Evolutionary conservation across 2,797 vertebrate genomes (phyloP).

Genomic region (Nyctalus aviator): DNA sequence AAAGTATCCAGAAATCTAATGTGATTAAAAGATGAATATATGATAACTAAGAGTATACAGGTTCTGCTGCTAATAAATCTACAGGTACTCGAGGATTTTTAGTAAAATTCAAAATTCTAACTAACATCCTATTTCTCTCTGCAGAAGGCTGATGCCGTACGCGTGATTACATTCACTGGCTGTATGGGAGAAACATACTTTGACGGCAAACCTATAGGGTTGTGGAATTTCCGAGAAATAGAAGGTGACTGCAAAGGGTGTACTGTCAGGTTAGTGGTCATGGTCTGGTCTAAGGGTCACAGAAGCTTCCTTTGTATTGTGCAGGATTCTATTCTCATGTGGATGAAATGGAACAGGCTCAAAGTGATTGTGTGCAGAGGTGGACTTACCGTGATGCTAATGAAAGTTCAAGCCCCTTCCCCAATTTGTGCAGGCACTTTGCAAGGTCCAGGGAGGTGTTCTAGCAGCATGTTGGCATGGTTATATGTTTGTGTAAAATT

Average conservation of each 20-base stretch:
- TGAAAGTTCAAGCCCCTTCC: not conserved
- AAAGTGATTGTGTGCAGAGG: not conserved
- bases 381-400: not conserved
- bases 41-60: not conserved
- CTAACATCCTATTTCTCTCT: slow-evolving; percentile 42
- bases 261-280: slow-evolving; percentile 91
- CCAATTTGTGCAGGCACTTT: not conserved
- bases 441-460: not conserved
- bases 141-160: slow-evolving; percentile 96
- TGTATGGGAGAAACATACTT: slow-evolving; percentile 98
- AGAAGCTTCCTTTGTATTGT: not conserved
- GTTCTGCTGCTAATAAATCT: not conserved
- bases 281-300: not conserved
- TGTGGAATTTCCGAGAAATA: slow-evolving; percentile 98
- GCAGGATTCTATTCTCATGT: rapidly evolving
- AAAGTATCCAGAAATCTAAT: not conserved
- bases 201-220: slow-evolving; percentile 95
- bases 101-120: slow-evolving; percentile 54
- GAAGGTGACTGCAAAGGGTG: slow-evolving; percentile 98
- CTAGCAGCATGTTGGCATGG: not conserved
- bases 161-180: slow-evolving; percentile 94
- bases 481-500: slow-evolving; percentile 11
- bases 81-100: not conserved
- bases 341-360: not conserved
- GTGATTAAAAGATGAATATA: not conserved